Base-by-base conservation (phyloP, 2,888 invertebrate species). In the Aquatica leii region DNA sequence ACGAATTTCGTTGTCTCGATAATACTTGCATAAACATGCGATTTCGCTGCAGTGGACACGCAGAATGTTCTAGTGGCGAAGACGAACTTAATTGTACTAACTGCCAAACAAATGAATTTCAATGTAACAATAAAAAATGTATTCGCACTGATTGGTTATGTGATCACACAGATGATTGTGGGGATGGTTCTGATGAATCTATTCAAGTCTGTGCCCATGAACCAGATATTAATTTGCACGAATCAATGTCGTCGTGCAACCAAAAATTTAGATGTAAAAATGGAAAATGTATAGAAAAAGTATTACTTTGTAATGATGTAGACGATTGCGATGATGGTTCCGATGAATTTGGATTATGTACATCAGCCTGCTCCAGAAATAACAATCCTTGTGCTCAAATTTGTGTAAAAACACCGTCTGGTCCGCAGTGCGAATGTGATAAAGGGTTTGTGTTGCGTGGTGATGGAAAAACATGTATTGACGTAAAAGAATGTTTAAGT, bases 151-250 rank as follows among this genome's bases (percentile, higher is more conserved):
- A 79, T 6, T 88, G 88, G 84, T 73, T 87, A 66, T 88, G 87
- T 82, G 85, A 93, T 71, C 83, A 85, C 0, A 75, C 77, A 0
- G 82, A 85, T 53, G 91, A 94, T 74, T 94, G 94, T 75, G 78
- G 78, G 0, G 93, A 94, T 74, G 86, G 86, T 9, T 89, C 89
- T 0, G 94, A 94, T 74, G 94, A 94, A 77, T 86, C 85, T 8
- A 21, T 68, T 3, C 69, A 70, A 5, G 74, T 77, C 35, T 82
- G 80, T 66, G 60, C 67, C 1, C 67, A 59, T 54, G 62, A 14
- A 31, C 5, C 17, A 50, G 1, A 12, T 18, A 9, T 14, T 2
- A 0, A 4, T 2, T 15, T n/a, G 12, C n/a, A 11, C 64, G 57
- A 17, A 20, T 15, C 20, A 48, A 11, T 51, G 51, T 54, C 24